Evolutionary conservation across 2,888 invertebrate genomes (phyloP).

Genomic region (Anoncus sp.): DNA sequence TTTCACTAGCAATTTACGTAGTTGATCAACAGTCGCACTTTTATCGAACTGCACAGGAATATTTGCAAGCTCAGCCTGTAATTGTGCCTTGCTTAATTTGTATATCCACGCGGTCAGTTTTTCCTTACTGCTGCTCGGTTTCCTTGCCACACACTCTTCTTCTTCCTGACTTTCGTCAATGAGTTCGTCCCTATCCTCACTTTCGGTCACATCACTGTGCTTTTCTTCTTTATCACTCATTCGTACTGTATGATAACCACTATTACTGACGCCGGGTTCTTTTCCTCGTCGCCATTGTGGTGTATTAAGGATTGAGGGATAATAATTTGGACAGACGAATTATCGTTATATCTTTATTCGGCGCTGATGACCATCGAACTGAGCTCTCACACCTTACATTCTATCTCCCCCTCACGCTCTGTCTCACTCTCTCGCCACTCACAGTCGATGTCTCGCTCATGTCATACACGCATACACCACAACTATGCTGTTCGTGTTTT

Average conservation of each 20-base stretch:
- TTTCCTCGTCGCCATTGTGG: conserved; percentile 33
- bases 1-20: conserved; percentile 18
- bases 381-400: not conserved
- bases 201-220: conserved; percentile 19
- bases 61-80: conserved; percentile 3
- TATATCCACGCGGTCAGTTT: conserved; percentile 32
- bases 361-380: conserved; percentile 21
- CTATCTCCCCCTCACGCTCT: not conserved
- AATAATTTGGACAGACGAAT: conserved; percentile 6
- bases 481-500: too few relatives aligned
- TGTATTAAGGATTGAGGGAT: conserved; percentile 7
- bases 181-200: conserved; percentile 16
- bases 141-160: conserved; percentile 3
- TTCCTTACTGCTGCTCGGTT: not conserved
- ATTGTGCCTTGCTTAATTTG: conserved; percentile 12
- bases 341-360: conserved; percentile 15
- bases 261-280: not conserved
- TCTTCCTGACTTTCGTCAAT: conserved; percentile 4
- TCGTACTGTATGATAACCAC: not conserved
- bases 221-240: conserved; percentile 18
- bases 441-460: too few relatives aligned
- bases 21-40: not conserved
- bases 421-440: too few relatives aligned
- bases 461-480: not conserved
- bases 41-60: conserved; percentile 10